phyloP scores from a whole-genome alignment of 1,140 invertebrate species.

The Saccostrea echinata region DNA sequence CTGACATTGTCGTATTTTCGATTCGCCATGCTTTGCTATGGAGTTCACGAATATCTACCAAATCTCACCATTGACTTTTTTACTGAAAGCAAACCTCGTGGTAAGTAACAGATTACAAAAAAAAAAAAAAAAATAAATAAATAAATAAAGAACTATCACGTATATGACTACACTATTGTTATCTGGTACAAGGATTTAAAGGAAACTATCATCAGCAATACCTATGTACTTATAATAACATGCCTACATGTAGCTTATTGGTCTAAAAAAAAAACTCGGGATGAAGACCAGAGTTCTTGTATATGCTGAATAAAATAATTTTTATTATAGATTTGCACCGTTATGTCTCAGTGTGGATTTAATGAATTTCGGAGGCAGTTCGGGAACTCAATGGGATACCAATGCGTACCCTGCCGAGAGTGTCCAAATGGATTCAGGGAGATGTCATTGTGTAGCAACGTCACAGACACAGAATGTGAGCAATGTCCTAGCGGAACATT shows the following conservation, averaged over 20 bases:
- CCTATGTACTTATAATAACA: too few species aligned
- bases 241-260: too few species aligned
- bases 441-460: background rate
- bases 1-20: background rate
- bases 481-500: background rate
- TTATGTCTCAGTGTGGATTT: background rate
- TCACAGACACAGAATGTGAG: background rate
- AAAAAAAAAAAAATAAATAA: too few species aligned
- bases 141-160: too few species aligned
- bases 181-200: too few species aligned
- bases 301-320: background rate
- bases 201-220: too few species aligned
- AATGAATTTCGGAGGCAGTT: background rate
- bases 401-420: background rate
- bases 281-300: too few species aligned
- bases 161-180: too few species aligned
- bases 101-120: background rate
- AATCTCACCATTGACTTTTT: background rate
- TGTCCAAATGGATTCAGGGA: background rate
- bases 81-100: background rate
- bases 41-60: background rate
- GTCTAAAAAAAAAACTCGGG: too few species aligned
- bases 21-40: slow-evolving; percentile 12
- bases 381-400: background rate
- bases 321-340: background rate